These are phyloP conservation scores for Percina caprodes DNA, from an alignment of 2,113 vertebrate species.

Conservation along the genomic window DNA sequence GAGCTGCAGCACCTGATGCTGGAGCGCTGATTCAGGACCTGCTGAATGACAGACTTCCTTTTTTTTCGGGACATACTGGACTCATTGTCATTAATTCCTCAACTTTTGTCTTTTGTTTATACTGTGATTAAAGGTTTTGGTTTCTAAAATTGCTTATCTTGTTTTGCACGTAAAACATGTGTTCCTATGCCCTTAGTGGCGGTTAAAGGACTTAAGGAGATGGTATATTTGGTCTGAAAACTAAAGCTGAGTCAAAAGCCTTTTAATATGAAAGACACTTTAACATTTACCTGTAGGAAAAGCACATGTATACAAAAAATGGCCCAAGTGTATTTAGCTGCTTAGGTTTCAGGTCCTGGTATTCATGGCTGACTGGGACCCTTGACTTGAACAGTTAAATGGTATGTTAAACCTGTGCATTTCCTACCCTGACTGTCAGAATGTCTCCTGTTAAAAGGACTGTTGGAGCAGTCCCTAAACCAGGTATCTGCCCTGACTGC, in stretches of 20 bases:
- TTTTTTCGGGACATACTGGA: slow-evolving; percentile 55
- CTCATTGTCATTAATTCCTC: slow-evolving; percentile 51
- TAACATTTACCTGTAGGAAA: background rate
- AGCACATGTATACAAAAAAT: background rate
- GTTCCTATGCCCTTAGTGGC: no score
- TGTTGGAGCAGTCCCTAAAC: background rate
- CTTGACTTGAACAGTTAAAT: background rate
- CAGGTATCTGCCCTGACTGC: background rate
- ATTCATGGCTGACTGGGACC: background rate
- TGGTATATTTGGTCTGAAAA: no score
- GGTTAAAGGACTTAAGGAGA: background rate
- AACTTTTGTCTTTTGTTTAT: slow-evolving; percentile 76
- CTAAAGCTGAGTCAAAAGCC: no score
- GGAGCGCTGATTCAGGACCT: slow-evolving; percentile 17
- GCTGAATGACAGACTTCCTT: slow-evolving; percentile 32
- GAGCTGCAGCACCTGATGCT: slow-evolving; percentile 8
- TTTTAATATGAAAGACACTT: no score
- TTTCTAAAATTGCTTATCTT: slow-evolving; percentile 36
- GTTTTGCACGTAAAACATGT: background rate
- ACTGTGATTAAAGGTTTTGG: slow-evolving; percentile 81
- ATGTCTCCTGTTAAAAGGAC: background rate
- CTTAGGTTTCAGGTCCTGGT: background rate
- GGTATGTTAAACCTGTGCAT: background rate
- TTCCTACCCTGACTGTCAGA: background rate
- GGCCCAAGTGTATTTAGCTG: background rate